phyloP scores from a whole-genome alignment of 2,113 vertebrate genomes.

The Galbula dea region DNA sequence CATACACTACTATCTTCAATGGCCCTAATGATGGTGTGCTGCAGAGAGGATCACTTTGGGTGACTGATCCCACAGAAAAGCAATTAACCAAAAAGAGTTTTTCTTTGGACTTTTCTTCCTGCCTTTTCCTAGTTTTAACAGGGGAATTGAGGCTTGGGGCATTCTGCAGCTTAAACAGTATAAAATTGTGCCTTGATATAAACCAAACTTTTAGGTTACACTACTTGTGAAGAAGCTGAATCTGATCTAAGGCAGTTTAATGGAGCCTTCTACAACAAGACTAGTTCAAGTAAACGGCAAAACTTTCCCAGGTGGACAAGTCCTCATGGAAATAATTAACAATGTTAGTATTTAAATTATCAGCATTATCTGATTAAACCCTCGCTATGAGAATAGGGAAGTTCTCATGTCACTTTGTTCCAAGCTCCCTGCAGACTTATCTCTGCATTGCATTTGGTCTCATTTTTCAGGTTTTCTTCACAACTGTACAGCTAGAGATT shows the following conservation, averaged over 20 bases:
- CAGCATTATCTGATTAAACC: slow-evolving; percentile 44
- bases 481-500: neutral
- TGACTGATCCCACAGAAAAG: neutral
- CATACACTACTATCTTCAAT: accelerated
- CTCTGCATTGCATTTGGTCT: slow-evolving; percentile 27
- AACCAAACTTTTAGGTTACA: neutral
- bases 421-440: neutral
- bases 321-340: slow-evolving; percentile 64
- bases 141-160: neutral
- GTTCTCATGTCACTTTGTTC: slow-evolving; percentile 62
- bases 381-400: slow-evolving; percentile 47
- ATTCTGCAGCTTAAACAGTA: neutral
- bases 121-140: neutral
- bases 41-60: neutral
- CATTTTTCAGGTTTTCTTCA: slow-evolving; percentile 27
- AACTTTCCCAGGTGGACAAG: slow-evolving; percentile 46
- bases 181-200: neutral
- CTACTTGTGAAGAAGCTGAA: neutral
- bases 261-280: neutral
- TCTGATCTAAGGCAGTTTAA: neutral
- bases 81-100: neutral
- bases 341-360: slow-evolving; percentile 67
- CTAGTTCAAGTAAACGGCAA: slow-evolving; percentile 12
- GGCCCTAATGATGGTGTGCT: accelerated
- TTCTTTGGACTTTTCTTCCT: neutral